phyloP scores from a whole-genome alignment of 1,140 invertebrate species.

The Vollenhovia emeryi region DNA sequence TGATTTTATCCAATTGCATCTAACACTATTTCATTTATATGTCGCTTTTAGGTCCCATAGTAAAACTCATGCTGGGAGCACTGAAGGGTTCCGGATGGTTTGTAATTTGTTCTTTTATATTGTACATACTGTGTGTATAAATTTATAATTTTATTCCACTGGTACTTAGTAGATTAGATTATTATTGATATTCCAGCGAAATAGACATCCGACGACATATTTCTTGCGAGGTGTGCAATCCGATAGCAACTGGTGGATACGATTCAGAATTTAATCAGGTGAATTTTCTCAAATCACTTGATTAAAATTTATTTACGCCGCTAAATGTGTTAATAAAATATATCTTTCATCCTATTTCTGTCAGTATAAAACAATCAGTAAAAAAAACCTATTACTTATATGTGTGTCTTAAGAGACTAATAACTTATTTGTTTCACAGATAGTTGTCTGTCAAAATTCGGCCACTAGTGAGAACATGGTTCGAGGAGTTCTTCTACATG shows the following conservation, averaged over 20 bases:
- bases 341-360: not conserved
- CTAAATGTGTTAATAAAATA: not conserved
- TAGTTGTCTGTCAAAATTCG: slow-evolving; percentile 97
- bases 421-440: slow-evolving; percentile 85
- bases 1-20: not conserved
- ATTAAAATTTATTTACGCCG: not conserved
- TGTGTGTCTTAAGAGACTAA: too few relatives aligned
- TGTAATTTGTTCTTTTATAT: slow-evolving; percentile 76
- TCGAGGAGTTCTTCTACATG: slow-evolving; percentile 94
- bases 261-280: slow-evolving; percentile 95
- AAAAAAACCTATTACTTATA: too few relatives aligned
- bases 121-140: slow-evolving; percentile 53
- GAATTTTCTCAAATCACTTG: not conserved
- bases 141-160: slow-evolving; percentile 44
- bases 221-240: slow-evolving; percentile 95
- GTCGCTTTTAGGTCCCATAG: slow-evolving; percentile 88
- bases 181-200: slow-evolving; percentile 86
- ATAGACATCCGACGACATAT: slow-evolving; percentile 95
- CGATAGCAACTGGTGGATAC: slow-evolving; percentile 94
- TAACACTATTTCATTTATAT: slow-evolving; percentile 1
- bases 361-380: not conserved
- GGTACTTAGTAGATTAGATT: slow-evolving; percentile 37
- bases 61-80: slow-evolving; percentile 94
- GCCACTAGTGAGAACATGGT: slow-evolving; percentile 88
- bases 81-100: slow-evolving; percentile 94